Base-by-base conservation (phyloP, 2,797 vertebrate species). In the Cyprinodon diabolis region DNA sequence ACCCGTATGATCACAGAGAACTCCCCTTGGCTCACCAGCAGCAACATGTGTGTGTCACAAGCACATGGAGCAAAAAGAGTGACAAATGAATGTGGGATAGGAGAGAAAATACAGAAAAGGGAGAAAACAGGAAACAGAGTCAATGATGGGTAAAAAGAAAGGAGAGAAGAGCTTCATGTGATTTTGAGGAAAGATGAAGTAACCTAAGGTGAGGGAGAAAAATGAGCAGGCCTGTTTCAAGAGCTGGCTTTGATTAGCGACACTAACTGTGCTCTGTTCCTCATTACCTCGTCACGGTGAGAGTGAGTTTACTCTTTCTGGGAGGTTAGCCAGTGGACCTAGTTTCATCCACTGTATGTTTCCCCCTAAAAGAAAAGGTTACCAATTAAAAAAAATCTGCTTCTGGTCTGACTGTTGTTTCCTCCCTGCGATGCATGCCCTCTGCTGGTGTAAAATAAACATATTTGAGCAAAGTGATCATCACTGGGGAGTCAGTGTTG, bases 171-270 rank as follows among this genome's bases (percentile, higher is more conserved):
- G 74, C 76, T 66, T 78, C 60, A 75, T 82, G 86, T 84, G 85
- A 85, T 85, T 79, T 81, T 69, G 84, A 86, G 76, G 84, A 86
- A 82, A 91, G 89, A 85, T 83, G 83, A 86, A 89, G 81, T 79
- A 87, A 80, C 71, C 57, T 66, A 87, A 88, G 79, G 83, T 80
- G 80, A 87, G 72, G 45, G 77, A 87, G 90, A 91, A 82, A 81
- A 92, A 92, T 90, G 90, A 89, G 77, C 72, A 87, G 79, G 84
- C 92, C 79, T 86, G 90, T 91, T 94, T 92, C 89, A 80, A 91
- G 87, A 93, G 92, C 94, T 95, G 95, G 89, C 68, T 95, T 92
- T 94, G 91, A 95, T 96, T 95, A 95, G 89, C 12, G 86, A 72
- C 82, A 91, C 80, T 73, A 86, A 85, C 88, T 84, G 65, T 1